phyloP scores from a whole-genome alignment of 2,888 invertebrate species.

The Amphipoea oculea region DNA sequence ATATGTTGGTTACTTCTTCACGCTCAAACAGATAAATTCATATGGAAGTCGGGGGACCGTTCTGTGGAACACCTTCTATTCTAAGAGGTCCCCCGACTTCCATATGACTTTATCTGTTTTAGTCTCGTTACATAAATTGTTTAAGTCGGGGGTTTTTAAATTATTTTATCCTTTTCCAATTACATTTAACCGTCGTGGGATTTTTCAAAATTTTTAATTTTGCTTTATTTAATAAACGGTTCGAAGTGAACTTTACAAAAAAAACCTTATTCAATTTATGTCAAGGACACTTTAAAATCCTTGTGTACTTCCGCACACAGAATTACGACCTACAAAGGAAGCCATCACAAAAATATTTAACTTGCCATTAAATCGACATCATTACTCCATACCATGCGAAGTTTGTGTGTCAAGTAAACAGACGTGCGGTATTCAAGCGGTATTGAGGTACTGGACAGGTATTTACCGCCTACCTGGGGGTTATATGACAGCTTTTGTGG shows the following conservation, averaged over 20 bases:
- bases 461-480: conserved; percentile 52
- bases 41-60: no score
- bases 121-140: no score
- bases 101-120: no score
- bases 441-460: conserved; percentile 44
- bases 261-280: conserved; percentile 3
- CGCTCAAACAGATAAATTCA: no score
- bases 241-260: neutral
- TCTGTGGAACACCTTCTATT: no score
- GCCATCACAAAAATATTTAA: conserved; percentile 46
- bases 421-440: conserved; percentile 30
- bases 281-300: conserved; percentile 29
- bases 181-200: neutral
- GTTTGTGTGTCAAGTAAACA: conserved; percentile 52
- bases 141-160: no score
- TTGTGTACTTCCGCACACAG: neutral
- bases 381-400: conserved; percentile 56
- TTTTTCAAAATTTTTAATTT: no score
- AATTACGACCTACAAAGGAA: conserved; percentile 14
- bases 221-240: no score
- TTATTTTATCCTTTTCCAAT: no score
- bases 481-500: conserved; percentile 41
- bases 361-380: conserved; percentile 31
- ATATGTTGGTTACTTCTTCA: no score
- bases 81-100: no score